Evolutionary conservation across 2,888 invertebrate species (phyloP), one percentile per base, ranked within the genome.

Genomic region (Cybosia mesomella): DNA sequence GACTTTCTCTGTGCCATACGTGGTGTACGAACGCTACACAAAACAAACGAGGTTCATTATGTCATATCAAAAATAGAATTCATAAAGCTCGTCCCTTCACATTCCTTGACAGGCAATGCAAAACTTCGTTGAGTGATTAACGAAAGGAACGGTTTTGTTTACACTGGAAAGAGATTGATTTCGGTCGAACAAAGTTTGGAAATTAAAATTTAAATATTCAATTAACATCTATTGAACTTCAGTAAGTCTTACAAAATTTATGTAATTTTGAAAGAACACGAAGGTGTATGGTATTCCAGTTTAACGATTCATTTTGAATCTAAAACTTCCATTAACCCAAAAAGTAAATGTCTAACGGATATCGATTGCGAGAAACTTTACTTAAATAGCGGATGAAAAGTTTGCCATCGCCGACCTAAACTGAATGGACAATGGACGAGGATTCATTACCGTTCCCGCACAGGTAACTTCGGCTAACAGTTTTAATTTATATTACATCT

Each of bases 321-420:
- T 65, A 65, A 73, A 75, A 64, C 66, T 74, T 72, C 64, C 72
- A 78, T 74, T 74, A 82, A 83, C 72, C 75, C 64, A 68, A 83
- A 82, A 83, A 74, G 71, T 72, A 75, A 80, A 79, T 69, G 77
- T 79, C 80, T 72, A 80, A 71, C 71, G 74, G 79, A 78, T 83
- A 85, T 85, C 80, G 84, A 81, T 81, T 82, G 73, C 71, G 71
- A 74, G 67, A 83, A 85, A 88, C 77, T 86, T 87, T 83, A 59
- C 71, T 79, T 82, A 82, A 84, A 82, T 78, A 75, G 80, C 76
- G 71, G 74, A 78, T 77, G 76, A 80, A 86, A 88, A 89, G 82
- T 89, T 89, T 82, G 65, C 71, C 72, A 70, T 69, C 68, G 39
- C 75, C 74, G 72, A 79, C 74, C 76, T 73, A 74, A 75, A 62